A percentile compares a stretch with the other conserved stretches of the same genome.
phyloP scores from a whole-genome alignment of 2,888 invertebrate species.

The Drosophila emarginata region DNA sequence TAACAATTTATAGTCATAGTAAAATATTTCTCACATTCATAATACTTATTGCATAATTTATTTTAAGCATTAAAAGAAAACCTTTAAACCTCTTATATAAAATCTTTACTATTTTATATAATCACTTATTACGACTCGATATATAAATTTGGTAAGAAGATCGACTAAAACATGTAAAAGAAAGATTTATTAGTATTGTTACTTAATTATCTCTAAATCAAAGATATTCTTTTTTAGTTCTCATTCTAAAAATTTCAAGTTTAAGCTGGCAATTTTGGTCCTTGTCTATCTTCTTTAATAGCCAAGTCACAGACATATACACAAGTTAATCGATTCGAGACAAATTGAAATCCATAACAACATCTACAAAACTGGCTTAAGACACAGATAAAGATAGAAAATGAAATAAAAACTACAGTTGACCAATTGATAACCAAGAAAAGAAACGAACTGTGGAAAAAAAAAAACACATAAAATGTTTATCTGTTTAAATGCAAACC shows the following conservation, averaged over 20 bases:
- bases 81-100: too few relatives aligned
- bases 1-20: too few relatives aligned
- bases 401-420: slow-evolving; percentile 33
- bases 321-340: slow-evolving; percentile 55
- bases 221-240: background rate
- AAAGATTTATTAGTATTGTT: too few relatives aligned
- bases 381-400: background rate
- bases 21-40: too few relatives aligned
- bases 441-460: slow-evolving; percentile 36
- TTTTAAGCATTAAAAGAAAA: too few relatives aligned
- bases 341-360: slow-evolving; percentile 59
- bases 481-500: slow-evolving; percentile 61
- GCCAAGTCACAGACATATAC: background rate
- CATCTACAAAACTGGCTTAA: slow-evolving; percentile 8
- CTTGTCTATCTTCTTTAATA: background rate
- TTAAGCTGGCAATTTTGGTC: background rate
- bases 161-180: too few relatives aligned
- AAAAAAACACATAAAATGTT: slow-evolving; percentile 40
- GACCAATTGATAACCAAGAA: slow-evolving; percentile 58
- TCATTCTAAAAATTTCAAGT: background rate
- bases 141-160: too few relatives aligned
- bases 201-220: too few relatives aligned
- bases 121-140: too few relatives aligned
- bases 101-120: too few relatives aligned
- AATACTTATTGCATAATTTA: too few relatives aligned